Evolutionary conservation across 1,140 invertebrate genomes (phyloP), one percentile per base, ranked within the genome.

Genomic region (Drosophila parabipectinata): DNA sequence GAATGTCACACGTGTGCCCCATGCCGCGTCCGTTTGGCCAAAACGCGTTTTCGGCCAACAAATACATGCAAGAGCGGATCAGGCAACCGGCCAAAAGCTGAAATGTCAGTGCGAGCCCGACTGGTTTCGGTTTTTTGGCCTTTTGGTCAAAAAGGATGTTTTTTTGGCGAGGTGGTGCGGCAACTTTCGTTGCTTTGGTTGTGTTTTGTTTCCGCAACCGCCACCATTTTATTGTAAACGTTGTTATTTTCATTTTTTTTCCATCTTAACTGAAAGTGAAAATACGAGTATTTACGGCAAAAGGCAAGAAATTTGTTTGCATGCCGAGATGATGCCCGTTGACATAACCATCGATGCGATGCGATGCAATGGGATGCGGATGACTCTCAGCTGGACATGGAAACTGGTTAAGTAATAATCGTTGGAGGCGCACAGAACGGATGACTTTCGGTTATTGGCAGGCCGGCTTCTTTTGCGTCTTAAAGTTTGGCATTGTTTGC

Each of bases 131-230:
- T 64, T 34, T 21, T 63, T 44, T 77, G 55, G 72, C 47, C 74
- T 83, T 75, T 83, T 67, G 72, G 66, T 83, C 58, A 68, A 81
- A 84, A 84, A 87, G 81, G 82, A 87, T 85, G 78, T 87, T 8
- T 74, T 74, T 67, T 77, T 73, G 34, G 41, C 41, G 41, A 74
- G 62, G 52, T 75, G 76, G 80, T 62, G 56, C 69, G 66, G 77
- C 73, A 63, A 76, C 74, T 82, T 87, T 77, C 78, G 78, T 75
- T 78, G 78, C 62, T 47, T 47, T 47, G 44, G 44, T 47, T 47
- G 44, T 81, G 77, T 81, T 81, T 87, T 87, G 61, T 87, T 85
- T 85, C 81, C 81, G 81, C 82, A 87, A 81, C 69, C 45, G 78
- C 82, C 63, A 48, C 66, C 66, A 69, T 69, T 69, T 69, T 44